Conservation (phyloP, 1,140 invertebrate genomes). For the Drosophila albomicans region DNA sequence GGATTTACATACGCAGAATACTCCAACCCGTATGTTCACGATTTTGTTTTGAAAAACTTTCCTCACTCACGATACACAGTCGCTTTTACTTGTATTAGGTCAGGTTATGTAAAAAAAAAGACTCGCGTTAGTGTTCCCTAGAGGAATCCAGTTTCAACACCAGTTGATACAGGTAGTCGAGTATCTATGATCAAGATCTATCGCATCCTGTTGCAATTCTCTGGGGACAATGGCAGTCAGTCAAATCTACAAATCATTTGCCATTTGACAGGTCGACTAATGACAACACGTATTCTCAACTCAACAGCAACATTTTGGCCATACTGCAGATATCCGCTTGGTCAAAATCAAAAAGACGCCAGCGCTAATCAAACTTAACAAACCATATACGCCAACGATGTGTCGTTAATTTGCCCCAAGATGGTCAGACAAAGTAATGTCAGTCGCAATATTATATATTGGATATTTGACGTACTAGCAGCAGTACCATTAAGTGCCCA, state of each 20-base stretch:
- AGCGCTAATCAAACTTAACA: conserved; percentile 72
- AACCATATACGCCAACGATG: conserved; percentile 54
- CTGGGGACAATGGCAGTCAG: conserved; percentile 33
- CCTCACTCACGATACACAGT: conserved; percentile 60
- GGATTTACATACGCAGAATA: conserved; percentile 21
- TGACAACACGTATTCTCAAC: conserved; percentile 64
- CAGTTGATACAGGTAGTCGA: not conserved
- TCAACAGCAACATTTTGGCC: conserved; percentile 60
- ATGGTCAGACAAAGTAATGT: conserved; percentile 50
- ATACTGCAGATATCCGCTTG: conserved; percentile 57
- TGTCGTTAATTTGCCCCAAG: conserved; percentile 66
- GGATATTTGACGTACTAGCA: too few relatives aligned
- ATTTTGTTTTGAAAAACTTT: conserved; percentile 53
- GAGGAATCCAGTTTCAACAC: conserved; percentile 26
- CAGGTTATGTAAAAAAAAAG: conserved; percentile 73
- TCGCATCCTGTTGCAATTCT: conserved; percentile 32
- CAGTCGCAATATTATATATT: conserved; percentile 1
- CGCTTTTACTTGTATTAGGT: conserved; percentile 32
- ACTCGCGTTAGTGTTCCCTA: conserved; percentile 47
- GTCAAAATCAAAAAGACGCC: conserved; percentile 36
- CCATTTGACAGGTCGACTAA: conserved; percentile 77
- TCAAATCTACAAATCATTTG: conserved; percentile 70
- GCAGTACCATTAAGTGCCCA: too few relatives aligned
- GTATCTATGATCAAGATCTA: conserved; percentile 13
- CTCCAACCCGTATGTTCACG: conserved; percentile 55